Percentiles rank a stretch among this genome's conserved stretches.
phyloP scores from a whole-genome alignment of 2,113 vertebrate species.

The Carollia perspicillata region DNA sequence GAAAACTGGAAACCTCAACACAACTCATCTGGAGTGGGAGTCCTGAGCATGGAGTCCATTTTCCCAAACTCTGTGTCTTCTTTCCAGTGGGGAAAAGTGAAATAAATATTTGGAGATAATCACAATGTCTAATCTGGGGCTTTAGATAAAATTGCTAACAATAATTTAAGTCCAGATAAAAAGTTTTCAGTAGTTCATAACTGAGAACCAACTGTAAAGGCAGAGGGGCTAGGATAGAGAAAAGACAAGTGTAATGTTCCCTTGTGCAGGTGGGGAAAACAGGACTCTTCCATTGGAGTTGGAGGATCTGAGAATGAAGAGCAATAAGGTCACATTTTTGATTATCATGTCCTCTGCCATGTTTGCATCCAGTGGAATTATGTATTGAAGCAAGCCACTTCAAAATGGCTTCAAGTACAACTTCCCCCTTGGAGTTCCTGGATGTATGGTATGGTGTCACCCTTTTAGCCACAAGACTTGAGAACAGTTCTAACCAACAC shows the following conservation, averaged over 20 bases:
- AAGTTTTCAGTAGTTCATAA: background rate
- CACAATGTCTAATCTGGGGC: background rate
- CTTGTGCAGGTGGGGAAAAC: background rate
- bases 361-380: background rate
- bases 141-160: conserved; percentile 7
- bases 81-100: background rate
- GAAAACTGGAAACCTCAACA: background rate
- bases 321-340: background rate
- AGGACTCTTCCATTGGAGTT: background rate
- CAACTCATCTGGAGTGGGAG: background rate
- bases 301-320: background rate
- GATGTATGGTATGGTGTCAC: background rate
- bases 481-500: background rate
- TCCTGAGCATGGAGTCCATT: background rate
- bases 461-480: background rate
- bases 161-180: background rate
- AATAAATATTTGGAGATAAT: background rate
- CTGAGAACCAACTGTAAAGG: background rate
- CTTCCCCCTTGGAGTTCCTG: background rate
- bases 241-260: background rate
- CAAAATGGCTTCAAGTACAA: background rate
- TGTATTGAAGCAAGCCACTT: background rate
- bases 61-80: background rate
- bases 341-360: background rate
- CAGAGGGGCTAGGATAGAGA: background rate